Percentiles rank a stretch among this genome's conserved stretches.
Conservation (phyloP, 53 echinoderm and acorn worm species). For the Paracentrotus lividus region DNA sequence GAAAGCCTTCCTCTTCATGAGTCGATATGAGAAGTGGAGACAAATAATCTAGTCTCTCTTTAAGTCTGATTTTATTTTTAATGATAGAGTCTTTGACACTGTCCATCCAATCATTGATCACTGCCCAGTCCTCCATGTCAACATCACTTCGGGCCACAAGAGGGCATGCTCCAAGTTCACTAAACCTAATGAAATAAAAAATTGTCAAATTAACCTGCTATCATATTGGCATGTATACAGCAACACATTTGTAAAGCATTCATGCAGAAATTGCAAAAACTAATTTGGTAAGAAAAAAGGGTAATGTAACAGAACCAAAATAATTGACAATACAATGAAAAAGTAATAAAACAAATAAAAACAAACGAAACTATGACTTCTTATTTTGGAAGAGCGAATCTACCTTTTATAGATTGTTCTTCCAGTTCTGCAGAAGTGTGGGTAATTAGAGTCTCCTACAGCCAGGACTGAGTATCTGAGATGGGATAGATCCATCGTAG, state of each 20-base stretch:
- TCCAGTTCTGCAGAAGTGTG: constrained; percentile 67
- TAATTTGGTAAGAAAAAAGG: too few species aligned
- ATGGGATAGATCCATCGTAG: constrained; percentile 3
- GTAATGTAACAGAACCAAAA: too few species aligned
- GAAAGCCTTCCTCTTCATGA: not conserved
- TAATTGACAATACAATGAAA: too few species aligned
- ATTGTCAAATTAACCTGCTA: not conserved
- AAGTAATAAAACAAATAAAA: too few species aligned
- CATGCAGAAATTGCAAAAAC: too few species aligned
- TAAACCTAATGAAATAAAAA: constrained; percentile 29
- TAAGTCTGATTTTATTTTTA: not conserved
- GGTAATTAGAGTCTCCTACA: constrained; percentile 72
- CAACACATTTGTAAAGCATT: too few species aligned
- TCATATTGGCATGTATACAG: too few species aligned
- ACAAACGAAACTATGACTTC: not conserved
- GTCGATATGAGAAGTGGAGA: constrained; percentile 26
- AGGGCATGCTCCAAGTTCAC: constrained; percentile 61
- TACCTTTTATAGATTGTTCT: constrained; percentile 58
- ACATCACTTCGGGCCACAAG: constrained; percentile 47
- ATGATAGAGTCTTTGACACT: not conserved
- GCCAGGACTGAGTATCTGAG: constrained; percentile 59
- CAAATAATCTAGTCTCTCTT: constrained; percentile 62
- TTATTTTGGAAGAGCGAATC: not conserved
- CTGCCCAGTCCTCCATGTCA: constrained; percentile 72
- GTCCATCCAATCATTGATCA: constrained; percentile 68